A percentile compares a stretch with the other conserved stretches of the same genome.
phyloP scores from a whole-genome alignment of 2,113 vertebrate genomes.

The Pedetes capensis region DNA sequence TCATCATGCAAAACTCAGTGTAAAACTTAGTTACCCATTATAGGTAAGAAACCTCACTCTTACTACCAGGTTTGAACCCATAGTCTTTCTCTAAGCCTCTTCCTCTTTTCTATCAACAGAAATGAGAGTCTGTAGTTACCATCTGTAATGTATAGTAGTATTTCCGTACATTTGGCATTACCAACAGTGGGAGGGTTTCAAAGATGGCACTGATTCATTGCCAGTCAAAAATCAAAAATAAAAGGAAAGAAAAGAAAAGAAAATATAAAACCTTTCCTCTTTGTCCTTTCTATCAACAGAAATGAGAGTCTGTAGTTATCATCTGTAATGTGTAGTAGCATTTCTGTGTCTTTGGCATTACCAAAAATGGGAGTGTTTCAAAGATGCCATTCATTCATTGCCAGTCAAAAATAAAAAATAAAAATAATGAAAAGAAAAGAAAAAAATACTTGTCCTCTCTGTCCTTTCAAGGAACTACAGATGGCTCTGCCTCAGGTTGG shows the following conservation, averaged over 20 bases:
- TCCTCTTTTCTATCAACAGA: neutral
- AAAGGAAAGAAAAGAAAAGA: no score
- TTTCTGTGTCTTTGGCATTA: slow-evolving; percentile 24
- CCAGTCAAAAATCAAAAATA: no score
- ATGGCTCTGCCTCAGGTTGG: neutral
- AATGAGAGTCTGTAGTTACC: neutral
- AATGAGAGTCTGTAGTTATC: neutral
- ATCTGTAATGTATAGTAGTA: slow-evolving; percentile 36
- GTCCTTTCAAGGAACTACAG: slow-evolving; percentile 16
- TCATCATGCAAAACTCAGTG: neutral
- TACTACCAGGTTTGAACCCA: neutral
- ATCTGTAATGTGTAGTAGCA: slow-evolving; percentile 32
- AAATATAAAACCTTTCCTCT: no score
- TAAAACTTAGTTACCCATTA: neutral
- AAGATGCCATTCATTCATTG: slow-evolving; percentile 48
- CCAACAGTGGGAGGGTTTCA: slow-evolving; percentile 52
- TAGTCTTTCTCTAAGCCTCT: neutral
- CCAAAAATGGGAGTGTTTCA: slow-evolving; percentile 52
- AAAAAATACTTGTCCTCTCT: no score
- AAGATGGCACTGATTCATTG: slow-evolving; percentile 47
- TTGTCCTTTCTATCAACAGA: neutral
- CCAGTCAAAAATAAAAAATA: slow-evolving; percentile 37
- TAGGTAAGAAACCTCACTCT: neutral
- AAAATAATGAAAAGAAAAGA: no score
- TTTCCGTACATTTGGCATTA: slow-evolving; percentile 22